Percentiles rank a stretch among this genome's conserved stretches.
phyloP scores from a whole-genome alignment of 2,888 invertebrate species.

The Zhengitettix transpicula region DNA sequence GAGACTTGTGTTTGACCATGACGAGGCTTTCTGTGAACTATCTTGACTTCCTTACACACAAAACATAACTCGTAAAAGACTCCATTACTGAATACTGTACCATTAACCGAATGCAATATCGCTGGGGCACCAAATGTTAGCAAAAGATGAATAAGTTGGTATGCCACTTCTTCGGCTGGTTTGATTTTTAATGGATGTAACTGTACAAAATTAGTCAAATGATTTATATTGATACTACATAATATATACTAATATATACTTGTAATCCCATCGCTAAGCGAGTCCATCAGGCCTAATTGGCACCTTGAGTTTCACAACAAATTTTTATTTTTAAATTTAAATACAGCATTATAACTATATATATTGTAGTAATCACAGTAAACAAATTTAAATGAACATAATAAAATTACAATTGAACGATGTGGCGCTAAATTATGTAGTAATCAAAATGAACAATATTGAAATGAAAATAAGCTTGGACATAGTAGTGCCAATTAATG shows the following conservation, averaged over 20 bases:
- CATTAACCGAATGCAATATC: constrained; percentile 21
- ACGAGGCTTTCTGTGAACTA: background rate
- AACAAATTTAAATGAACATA: too few species aligned
- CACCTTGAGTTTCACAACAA: constrained; percentile 14
- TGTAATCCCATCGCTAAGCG: constrained; percentile 19
- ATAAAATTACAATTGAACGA: too few species aligned
- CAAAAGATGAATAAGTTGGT: constrained; percentile 22
- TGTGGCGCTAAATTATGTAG: too few species aligned
- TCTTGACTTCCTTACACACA: background rate
- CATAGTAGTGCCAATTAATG: too few species aligned
- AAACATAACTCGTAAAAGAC: background rate
- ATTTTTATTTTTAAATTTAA: constrained; percentile 14
- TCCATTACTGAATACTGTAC: constrained; percentile 2
- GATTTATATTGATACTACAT: constrained; percentile 23
- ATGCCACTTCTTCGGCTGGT: constrained; percentile 21
- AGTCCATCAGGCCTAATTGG: constrained; percentile 23
- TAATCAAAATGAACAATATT: too few species aligned
- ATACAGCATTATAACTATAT: constrained; percentile 17
- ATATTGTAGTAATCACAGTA: too few species aligned
- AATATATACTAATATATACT: constrained; percentile 22
- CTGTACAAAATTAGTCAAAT: constrained; percentile 23
- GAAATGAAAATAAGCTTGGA: too few species aligned
- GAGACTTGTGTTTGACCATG: background rate
- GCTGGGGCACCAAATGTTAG: too few species aligned
- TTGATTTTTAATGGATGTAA: constrained; percentile 21